A percentile compares a stretch with the other conserved stretches of the same genome.
These are phyloP conservation scores for Nycticryphes semicollaris DNA, from an alignment of 2,113 vertebrate genomes.

Conservation along the genomic window DNA sequence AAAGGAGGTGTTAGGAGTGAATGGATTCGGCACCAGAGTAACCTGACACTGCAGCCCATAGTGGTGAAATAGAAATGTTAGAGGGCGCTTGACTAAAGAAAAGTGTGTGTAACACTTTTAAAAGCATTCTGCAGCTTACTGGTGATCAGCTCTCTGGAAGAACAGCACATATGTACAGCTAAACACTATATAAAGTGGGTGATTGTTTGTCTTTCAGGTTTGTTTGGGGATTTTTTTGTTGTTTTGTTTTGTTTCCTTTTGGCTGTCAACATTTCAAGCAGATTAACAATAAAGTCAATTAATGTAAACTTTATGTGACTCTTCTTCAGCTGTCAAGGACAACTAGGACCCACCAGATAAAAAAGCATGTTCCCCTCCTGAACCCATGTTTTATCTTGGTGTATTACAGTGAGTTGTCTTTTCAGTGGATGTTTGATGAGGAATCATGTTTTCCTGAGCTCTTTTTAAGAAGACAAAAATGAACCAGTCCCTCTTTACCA, in stretches of 20 bases:
- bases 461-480: constrained; percentile 37
- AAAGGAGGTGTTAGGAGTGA: background rate
- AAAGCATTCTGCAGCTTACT: background rate
- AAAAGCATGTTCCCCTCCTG: background rate
- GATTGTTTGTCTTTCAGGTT: background rate
- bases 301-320: background rate
- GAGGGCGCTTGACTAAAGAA: background rate
- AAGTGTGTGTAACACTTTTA: background rate
- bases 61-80: background rate
- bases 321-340: constrained; percentile 1
- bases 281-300: background rate
- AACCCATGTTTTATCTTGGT: constrained; percentile 5
- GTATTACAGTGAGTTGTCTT: constrained; percentile 11
- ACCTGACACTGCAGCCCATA: background rate
- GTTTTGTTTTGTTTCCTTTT: background rate
- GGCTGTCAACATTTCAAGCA: background rate
- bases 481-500: background rate
- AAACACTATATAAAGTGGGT: background rate
- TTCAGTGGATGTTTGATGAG: constrained; percentile 31
- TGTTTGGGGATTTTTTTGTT: background rate
- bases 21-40: background rate
- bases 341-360: background rate
- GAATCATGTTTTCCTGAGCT: background rate
- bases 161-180: background rate
- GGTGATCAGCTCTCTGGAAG: background rate